Conservation (phyloP, 2,797 vertebrate genomes). For the Botia almorhae region DNA sequence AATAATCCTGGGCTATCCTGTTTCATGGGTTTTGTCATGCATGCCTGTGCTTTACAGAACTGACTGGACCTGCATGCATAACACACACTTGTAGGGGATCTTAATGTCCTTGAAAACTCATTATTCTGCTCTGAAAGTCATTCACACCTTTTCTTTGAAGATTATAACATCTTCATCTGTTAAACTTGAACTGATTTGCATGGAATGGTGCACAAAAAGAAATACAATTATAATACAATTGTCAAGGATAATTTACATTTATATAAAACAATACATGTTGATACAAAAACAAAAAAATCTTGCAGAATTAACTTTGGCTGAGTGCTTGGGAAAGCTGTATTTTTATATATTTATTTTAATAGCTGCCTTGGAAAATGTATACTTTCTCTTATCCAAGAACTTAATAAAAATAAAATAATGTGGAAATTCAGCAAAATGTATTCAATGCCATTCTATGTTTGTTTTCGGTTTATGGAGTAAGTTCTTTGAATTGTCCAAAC, state of each 20-base stretch:
- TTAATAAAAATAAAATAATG: too few relatives aligned
- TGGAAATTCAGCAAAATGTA: not conserved
- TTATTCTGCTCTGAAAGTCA: slow-evolving; percentile 16
- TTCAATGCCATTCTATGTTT: not conserved
- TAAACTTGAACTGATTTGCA: not conserved
- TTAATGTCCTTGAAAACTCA: slow-evolving; percentile 19
- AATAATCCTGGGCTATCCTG: slow-evolving; percentile 47
- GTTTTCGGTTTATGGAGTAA: not conserved
- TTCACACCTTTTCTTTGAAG: slow-evolving; percentile 24
- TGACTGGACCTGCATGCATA: slow-evolving; percentile 24
- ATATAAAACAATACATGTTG: not conserved
- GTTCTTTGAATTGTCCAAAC: too few relatives aligned
- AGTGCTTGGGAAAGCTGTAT: not conserved
- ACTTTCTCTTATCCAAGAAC: too few relatives aligned
- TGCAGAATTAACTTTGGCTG: not conserved
- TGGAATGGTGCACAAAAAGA: not conserved
- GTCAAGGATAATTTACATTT: not conserved
- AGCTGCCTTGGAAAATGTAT: not conserved
- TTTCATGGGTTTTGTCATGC: slow-evolving; percentile 51
- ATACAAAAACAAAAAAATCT: too few relatives aligned
- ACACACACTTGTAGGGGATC: slow-evolving; percentile 7
- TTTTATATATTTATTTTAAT: not conserved
- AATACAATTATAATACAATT: not conserved
- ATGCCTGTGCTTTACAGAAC: slow-evolving; percentile 25
- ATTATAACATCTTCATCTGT: not conserved